Evolutionary conservation across 2,113 vertebrate genomes (phyloP), one percentile per base, ranked within the genome.

Genomic region (Ictalurus punctatus): DNA sequence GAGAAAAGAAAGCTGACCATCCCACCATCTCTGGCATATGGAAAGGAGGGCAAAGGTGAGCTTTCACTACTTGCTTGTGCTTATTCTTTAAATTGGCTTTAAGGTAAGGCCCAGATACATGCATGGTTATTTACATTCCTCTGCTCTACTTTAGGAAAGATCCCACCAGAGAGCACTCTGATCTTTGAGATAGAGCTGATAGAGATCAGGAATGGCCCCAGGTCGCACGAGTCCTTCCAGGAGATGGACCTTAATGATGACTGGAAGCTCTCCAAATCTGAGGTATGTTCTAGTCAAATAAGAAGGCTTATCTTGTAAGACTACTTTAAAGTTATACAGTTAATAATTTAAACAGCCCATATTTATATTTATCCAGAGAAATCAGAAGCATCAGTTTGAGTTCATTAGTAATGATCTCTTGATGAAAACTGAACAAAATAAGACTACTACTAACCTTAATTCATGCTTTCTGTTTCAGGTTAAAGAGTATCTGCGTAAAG

Each of bases 201-300:
- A 67, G 98, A 99, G 92, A 99, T 99, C 91, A 95, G 97, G 94
- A 99, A 98, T 93, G 98, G 98, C 67, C 98, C 98, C 6, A 95
- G 98, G 83, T 99, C 98, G 34, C 98, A 99, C 8, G 98, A 99
- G 79, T 98, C 98, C 13, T 99, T 99, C 93, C 98, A 99, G 93
- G 97, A 98, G 90, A 99, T 99, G 98, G 98, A 99, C 92, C 97
- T 99, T 83, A 97, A 99, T 1, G 98, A 99, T 92, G 98, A 99
- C 93, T 99, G 98, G 98, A 99, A 94, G 79, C 96, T 99, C 23
- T 99, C 98, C 82, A 98, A 94, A 92, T 89, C 95, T 0, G 98
- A 99, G 97, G 98, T 98, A 91, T 93, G 91, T 54, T 74, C 59
- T 17, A 71, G 83, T 10, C 8, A 52, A 56, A 89, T 81, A 27